Base-by-base conservation (phyloP, 1,140 invertebrate genomes). In the Plutomurus gul region DNA sequence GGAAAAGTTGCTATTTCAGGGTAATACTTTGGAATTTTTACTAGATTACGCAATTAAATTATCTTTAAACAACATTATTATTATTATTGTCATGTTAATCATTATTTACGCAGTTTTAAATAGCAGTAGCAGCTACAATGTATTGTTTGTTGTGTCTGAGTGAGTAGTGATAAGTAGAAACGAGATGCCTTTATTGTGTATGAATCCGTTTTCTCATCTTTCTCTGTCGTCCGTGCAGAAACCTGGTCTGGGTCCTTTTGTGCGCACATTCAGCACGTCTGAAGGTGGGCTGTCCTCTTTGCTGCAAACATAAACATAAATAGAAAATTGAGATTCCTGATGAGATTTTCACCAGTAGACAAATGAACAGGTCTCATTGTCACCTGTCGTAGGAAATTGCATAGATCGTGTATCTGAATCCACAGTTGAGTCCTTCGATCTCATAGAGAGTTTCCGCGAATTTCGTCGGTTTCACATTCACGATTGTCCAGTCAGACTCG, bases 221-320 rank as follows among this genome's bases (percentile, higher is more conserved):
- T 65, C 56, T 65, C 56, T 11, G 30, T 40, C 70, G 25, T 72
- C 70, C 16, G 70, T 72, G 37, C 70, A 72, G 25, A 72, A 72
- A 13, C 70, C 70, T 25, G 70, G 70, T 72, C 70, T 39, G 22
- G 70, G 70, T 40, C 70, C 70, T 20, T 72, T 39, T 3, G 70
- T 72, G 0, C 70, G 36, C 10, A 43, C 39, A 11, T 39, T 72
- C 6, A 72, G 36, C 18, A 22, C 20, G 25, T 72, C 39, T 39
- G 70, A 72, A 25, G 36, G 36, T 20, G 0, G 18, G 36, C 70
- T 72, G 8, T 72, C 70, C 36, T 20, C 36, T 72, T 39, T 72
- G 70, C 70, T 72, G 22, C 18, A 36, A 65, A n/a, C n/a, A 65
- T 6, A 36, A 65, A 25, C 11, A 36, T 65, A 1, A n/a, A n/a